A percentile compares a stretch with the other conserved stretches of the same genome.
These are phyloP conservation scores for Heterodera filipjevi DNA, from an alignment of 2,888 invertebrate species.

Conservation along the genomic window DNA sequence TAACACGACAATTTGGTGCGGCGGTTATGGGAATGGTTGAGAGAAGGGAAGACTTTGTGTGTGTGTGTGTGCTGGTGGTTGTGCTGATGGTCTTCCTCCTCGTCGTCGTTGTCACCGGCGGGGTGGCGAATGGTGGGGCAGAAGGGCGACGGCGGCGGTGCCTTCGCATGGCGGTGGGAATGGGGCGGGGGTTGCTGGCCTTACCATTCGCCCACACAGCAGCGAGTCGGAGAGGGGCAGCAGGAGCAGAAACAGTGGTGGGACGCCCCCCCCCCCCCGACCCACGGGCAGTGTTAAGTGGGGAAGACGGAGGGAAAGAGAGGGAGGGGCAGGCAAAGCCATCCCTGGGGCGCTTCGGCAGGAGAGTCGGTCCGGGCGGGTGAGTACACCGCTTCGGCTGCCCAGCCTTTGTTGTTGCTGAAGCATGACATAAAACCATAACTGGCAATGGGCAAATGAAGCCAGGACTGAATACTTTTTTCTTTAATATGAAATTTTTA, in stretches of 20 bases:
- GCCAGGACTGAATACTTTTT: too few species aligned
- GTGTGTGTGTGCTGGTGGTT: neutral
- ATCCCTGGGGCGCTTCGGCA: neutral
- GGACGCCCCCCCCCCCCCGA: neutral
- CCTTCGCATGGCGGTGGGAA: neutral
- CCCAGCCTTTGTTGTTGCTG: neutral
- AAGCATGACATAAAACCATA: neutral
- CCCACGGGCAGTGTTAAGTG: neutral
- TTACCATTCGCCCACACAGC: neutral
- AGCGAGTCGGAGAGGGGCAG: neutral
- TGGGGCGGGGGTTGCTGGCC: neutral
- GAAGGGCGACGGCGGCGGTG: neutral
- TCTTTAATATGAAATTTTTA: too few species aligned
- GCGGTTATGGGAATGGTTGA: neutral
- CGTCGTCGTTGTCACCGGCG: neutral
- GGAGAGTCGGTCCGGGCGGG: neutral
- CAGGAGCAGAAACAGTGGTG: neutral
- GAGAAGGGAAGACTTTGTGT: neutral
- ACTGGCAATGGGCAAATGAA: neutral
- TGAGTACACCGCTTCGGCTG: neutral
- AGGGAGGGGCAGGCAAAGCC: neutral
- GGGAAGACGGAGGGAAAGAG: neutral
- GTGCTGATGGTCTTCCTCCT: neutral
- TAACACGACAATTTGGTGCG: neutral
- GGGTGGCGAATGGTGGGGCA: slow-evolving; percentile 3